Conservation (phyloP, 2,888 invertebrate genomes). For the Protodeltote pygarga region DNA sequence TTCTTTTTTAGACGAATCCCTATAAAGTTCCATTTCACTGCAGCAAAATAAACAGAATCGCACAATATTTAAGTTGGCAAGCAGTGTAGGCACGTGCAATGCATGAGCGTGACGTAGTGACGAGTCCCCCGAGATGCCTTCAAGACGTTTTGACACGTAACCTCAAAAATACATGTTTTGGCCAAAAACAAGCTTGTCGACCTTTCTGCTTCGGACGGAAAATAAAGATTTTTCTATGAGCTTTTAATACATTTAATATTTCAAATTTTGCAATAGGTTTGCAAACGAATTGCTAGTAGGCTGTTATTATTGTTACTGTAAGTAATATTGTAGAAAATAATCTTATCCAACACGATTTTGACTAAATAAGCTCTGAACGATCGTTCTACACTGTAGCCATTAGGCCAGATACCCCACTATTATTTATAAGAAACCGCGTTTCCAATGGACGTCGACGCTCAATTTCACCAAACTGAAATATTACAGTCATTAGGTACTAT, state of each 20-base stretch:
- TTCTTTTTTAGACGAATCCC: conserved; percentile 24
- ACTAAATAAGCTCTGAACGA: no score
- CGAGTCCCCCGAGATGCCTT: conserved; percentile 25
- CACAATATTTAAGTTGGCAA: conserved; percentile 23
- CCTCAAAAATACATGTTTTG: conserved; percentile 15
- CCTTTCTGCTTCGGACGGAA: background rate
- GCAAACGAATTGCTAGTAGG: no score
- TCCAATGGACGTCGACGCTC: conserved; percentile 5
- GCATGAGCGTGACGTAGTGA: conserved; percentile 19
- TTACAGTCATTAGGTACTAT: conserved; percentile 63
- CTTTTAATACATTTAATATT: no score
- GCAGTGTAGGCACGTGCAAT: conserved; percentile 27
- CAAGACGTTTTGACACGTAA: conserved; percentile 32
- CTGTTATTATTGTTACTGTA: no score
- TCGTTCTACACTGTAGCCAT: no score
- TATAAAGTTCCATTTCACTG: no score
- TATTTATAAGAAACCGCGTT: conserved; percentile 3
- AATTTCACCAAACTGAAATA: conserved; percentile 51
- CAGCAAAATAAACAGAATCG: no score
- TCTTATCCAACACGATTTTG: no score
- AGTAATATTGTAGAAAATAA: no score
- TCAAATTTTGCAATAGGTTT: no score
- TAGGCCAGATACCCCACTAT: no score
- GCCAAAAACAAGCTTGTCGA: conserved; percentile 3
- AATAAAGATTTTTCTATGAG: no score